Evolutionary conservation across 2,113 vertebrate genomes (phyloP), one percentile per base, ranked within the genome.

Genomic region (Rhodinocichla rosea): DNA sequence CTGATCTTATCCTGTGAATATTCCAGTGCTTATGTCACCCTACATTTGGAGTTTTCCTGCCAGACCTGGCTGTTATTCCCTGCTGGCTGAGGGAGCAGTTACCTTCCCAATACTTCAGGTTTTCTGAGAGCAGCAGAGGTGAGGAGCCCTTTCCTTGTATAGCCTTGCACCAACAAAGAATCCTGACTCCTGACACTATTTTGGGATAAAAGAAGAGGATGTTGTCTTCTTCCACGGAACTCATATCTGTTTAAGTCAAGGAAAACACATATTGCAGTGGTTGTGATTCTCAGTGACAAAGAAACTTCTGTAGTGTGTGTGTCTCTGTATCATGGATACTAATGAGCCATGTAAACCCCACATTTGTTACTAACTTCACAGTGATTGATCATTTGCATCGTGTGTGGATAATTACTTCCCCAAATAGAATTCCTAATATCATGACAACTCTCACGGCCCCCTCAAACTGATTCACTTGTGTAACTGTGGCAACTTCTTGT

Each of bases 401-500:
- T 93, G 65, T 95, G 83, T 33, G 37, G 89, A 74, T 93, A 86
- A 97, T 93, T 75, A 82, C 96, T 71, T 97, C 94, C 94, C 90
- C 95, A 97, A 97, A 97, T 97, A 97, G 95, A 97, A 95, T 95
- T 97, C 85, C 83, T 96, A 88, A 95, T 97, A 94, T 96, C 94
- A 88, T 95, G 96, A 95, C 86, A 95, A 90, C 80, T 78, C 7
- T 3, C 70, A 42, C 33, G 11, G 69, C 95, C 96, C 94, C 97
- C 88, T 35, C 95, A 90, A 92, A 95, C 78, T 95, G 95, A 96
- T 96, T 90, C 97, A 95, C 87, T 93, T 42, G 5, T 89, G 95
- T 97, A 94, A 70, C 97, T 93, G 57, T 88, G 91, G 76, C 87
- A 96, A 87, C 95, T 44, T 92, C 57, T 94, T 91, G 65, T 90